These are phyloP conservation scores for Cheirogaleus major DNA, from an alignment of 2,797 vertebrate genomes.

Conservation along the genomic window DNA sequence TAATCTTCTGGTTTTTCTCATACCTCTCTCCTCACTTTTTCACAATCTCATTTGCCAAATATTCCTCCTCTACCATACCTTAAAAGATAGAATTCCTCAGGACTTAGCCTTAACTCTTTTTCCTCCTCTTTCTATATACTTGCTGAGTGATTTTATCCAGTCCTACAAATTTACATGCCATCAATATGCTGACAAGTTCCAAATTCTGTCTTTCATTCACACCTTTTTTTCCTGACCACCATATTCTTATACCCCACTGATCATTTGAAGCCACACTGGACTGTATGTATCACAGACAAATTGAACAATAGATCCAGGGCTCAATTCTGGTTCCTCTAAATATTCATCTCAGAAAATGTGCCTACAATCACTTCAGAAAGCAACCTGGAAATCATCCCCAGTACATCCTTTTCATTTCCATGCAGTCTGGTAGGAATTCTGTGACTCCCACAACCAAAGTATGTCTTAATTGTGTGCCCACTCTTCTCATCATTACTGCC, in stretches of 20 bases:
- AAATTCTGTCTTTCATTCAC: background rate
- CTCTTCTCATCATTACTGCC: rapidly evolving
- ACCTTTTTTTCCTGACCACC: background rate
- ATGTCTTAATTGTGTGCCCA: rapidly evolving
- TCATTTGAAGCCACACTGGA: background rate
- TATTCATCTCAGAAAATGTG: background rate
- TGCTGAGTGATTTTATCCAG: background rate
- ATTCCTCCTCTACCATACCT: background rate
- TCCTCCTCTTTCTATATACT: background rate
- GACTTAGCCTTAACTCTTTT: background rate
- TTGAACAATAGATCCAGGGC: background rate
- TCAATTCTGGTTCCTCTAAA: background rate
- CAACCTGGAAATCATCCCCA: background rate
- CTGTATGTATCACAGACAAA: background rate
- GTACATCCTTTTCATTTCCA: background rate
- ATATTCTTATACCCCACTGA: background rate
- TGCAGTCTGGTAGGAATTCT: background rate
- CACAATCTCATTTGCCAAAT: background rate
- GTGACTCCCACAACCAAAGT: background rate
- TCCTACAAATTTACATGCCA: background rate
- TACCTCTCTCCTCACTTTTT: background rate
- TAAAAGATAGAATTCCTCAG: background rate
- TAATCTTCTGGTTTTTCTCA: background rate
- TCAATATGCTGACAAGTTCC: background rate
- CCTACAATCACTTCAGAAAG: background rate